These are phyloP conservation scores for Aldabrachelys gigantea DNA, from an alignment of 2,113 vertebrate genomes.

Conservation along the genomic window DNA sequence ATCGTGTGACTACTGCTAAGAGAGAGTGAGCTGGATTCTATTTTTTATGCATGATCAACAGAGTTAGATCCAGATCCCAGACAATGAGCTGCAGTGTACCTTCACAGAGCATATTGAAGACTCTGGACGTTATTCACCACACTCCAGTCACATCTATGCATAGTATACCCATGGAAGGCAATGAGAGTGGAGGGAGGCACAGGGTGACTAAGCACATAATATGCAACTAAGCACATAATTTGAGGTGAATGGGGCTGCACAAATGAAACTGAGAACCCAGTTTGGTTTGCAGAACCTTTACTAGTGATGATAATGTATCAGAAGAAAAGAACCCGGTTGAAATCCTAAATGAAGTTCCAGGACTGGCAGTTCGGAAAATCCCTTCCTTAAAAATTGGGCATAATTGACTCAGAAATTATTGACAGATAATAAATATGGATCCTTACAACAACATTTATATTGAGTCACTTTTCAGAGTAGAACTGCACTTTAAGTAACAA, in stretches of 20 bases:
- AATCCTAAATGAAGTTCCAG: background rate
- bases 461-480: background rate
- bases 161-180: too few relatives aligned
- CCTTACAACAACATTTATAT: background rate
- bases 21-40: background rate
- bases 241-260: too few relatives aligned
- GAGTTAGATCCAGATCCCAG: background rate
- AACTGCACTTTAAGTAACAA: background rate
- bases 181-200: too few relatives aligned
- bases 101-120: too few relatives aligned
- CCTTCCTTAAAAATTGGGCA: background rate
- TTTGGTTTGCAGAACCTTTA: background rate
- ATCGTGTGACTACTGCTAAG: background rate
- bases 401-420: background rate
- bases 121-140: too few relatives aligned
- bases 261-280: too few relatives aligned
- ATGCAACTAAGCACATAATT: too few relatives aligned
- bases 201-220: too few relatives aligned
- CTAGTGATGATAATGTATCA: background rate
- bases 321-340: background rate
- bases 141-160: too few relatives aligned
- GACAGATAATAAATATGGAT: background rate
- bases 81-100: too few relatives aligned
- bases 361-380: too few relatives aligned
- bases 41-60: background rate